Conservation (phyloP, 2,797 vertebrate species). For the Pseudochromis fuscus region DNA sequence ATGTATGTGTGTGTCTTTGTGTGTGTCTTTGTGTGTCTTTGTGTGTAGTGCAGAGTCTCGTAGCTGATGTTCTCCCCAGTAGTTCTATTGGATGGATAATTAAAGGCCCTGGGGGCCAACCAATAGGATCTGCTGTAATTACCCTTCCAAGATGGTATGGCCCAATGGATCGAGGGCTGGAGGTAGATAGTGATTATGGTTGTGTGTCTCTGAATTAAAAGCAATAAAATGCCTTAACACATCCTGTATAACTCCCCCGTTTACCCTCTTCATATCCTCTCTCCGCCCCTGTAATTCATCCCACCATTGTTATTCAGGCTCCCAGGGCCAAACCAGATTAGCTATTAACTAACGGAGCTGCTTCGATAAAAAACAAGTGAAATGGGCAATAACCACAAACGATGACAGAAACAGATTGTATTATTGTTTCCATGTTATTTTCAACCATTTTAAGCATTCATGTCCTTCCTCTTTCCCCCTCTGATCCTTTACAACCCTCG, state of each 20-base stretch:
- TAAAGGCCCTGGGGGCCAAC: conserved; percentile 68
- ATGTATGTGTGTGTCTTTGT: conserved; percentile 22
- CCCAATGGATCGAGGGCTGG: conserved; percentile 59
- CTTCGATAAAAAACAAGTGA: conserved; percentile 70
- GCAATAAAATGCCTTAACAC: conserved; percentile 73
- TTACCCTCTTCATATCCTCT: conserved; percentile 27
- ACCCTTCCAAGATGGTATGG: conserved; percentile 63
- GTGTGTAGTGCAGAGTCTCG: conserved; percentile 31
- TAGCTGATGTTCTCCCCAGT: conserved; percentile 55
- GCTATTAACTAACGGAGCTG: conserved; percentile 59
- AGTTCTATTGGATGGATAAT: conserved; percentile 73
- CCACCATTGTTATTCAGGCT: conserved; percentile 41
- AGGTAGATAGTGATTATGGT: conserved; percentile 71
- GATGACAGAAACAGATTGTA: conserved; percentile 60
- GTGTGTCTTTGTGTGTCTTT: conserved; percentile 28
- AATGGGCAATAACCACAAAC: conserved; percentile 72
- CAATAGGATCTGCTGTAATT: conserved; percentile 79
- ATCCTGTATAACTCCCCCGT: conserved; percentile 46
- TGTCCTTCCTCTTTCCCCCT: conserved; percentile 27
- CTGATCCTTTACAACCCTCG: conserved; percentile 7
- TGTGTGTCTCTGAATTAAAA: conserved; percentile 72
- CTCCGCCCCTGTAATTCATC: conserved; percentile 60
- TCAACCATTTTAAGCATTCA: conserved; percentile 28
- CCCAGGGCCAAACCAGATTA: conserved; percentile 61
- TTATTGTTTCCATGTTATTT: conserved; percentile 57